Evolutionary conservation across 2,797 vertebrate species (phyloP).

Genomic region (Pantherophis alleghaniensis): DNA sequence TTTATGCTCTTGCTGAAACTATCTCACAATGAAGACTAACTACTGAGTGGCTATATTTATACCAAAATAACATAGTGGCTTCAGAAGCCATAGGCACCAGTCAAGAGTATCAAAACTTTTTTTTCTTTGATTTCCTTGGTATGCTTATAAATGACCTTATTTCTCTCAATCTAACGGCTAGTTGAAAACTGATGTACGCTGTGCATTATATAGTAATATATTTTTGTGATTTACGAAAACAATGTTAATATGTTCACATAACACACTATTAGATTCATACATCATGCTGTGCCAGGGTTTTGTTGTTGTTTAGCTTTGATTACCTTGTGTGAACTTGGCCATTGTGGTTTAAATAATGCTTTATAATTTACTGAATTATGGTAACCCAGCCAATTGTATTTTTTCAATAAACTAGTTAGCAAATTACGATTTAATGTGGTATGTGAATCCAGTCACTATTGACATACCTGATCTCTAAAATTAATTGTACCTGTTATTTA

Average conservation of each 20-base stretch:
- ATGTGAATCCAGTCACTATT: background rate
- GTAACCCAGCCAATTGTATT: background rate
- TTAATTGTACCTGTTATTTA: background rate
- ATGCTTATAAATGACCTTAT: background rate
- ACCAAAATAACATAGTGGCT: background rate
- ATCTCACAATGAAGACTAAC: background rate
- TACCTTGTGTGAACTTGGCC: background rate
- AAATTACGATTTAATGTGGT: background rate
- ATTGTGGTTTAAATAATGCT: background rate
- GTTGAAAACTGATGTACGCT: background rate
- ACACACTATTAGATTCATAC: background rate
- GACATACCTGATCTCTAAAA: background rate
- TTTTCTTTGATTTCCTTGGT: background rate
- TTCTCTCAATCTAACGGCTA: background rate
- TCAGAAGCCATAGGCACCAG: background rate
- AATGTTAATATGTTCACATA: background rate
- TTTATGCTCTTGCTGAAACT: background rate
- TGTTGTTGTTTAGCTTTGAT: background rate
- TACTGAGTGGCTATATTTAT: background rate
- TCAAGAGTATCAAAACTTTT: too few species aligned
- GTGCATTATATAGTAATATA: background rate
- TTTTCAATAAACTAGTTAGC: background rate
- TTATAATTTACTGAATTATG: background rate
- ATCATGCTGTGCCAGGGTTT: background rate
- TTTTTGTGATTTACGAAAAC: background rate